phyloP scores from a whole-genome alignment of 1,140 invertebrate genomes.

The Phortica variegata region DNA sequence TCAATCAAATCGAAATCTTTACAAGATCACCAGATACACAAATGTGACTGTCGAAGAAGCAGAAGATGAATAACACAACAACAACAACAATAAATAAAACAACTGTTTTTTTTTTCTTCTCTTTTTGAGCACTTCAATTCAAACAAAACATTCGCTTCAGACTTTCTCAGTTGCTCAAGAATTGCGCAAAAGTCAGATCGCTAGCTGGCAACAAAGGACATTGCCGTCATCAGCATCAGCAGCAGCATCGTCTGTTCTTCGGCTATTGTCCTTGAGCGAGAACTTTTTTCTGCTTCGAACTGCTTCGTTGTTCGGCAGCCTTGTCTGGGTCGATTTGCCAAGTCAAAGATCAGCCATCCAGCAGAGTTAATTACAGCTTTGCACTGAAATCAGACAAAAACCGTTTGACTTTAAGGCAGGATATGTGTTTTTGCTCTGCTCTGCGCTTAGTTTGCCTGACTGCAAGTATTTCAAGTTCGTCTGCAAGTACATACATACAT shows the following conservation, averaged over 20 bases:
- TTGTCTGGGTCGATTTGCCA: neutral
- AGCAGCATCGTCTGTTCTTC: neutral
- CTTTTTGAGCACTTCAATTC: neutral
- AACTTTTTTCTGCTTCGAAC: conserved; percentile 29
- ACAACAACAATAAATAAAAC: conserved; percentile 6
- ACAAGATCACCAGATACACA: conserved; percentile 39
- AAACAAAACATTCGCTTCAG: conserved; percentile 28
- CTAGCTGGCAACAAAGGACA: too few relatives aligned
- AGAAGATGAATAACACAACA: conserved; percentile 13
- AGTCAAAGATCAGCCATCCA: conserved; percentile 54
- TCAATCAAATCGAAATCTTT: conserved; percentile 27
- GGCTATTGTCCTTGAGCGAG: conserved; percentile 42
- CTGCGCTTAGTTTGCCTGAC: conserved; percentile 15
- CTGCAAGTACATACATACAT: conserved; percentile 19
- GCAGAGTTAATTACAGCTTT: conserved; percentile 49
- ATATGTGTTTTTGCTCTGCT: conserved; percentile 21
- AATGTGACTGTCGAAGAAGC: conserved; percentile 29
- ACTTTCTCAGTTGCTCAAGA: conserved; percentile 5
- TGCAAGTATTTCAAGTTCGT: conserved; percentile 35
- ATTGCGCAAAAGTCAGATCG: too few relatives aligned
- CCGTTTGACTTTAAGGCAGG: conserved; percentile 7
- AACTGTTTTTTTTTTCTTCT: conserved; percentile 3
- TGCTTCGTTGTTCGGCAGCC: too few relatives aligned
- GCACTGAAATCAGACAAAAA: conserved; percentile 10
- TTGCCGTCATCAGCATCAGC: too few relatives aligned